Conservation (phyloP, 1,140 invertebrate species). For the Pachyrhynchus sulphureomaculatus region DNA sequence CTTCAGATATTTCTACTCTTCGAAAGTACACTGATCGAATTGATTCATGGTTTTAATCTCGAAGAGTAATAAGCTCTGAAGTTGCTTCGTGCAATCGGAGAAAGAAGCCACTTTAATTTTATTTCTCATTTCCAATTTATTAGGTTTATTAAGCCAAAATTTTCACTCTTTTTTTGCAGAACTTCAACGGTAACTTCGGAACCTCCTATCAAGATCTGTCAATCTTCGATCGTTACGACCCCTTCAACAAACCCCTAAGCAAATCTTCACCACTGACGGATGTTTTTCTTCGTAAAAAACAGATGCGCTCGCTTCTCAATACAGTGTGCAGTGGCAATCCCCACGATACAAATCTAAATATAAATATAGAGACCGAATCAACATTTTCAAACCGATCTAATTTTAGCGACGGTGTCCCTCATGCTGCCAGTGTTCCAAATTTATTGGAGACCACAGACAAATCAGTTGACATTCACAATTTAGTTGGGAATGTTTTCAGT, state of each 20-base stretch:
- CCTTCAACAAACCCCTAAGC: conserved; percentile 15
- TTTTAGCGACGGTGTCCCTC: conserved; percentile 43
- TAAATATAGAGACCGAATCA: conserved; percentile 48
- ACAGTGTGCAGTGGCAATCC: neutral
- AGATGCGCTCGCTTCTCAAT: conserved; percentile 14
- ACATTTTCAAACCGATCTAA: conserved; percentile 37
- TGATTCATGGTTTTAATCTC: no score
- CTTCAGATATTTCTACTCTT: no score
- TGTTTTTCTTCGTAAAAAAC: conserved; percentile 39
- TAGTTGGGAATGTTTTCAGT: conserved; percentile 52
- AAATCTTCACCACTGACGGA: conserved; percentile 41
- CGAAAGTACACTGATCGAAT: no score
- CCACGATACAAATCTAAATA: conserved; percentile 7
- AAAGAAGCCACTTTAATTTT: no score
- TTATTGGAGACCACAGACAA: conserved; percentile 35
- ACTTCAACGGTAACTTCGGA: conserved; percentile 45
- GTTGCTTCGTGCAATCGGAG: no score
- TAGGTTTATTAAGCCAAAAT: no score
- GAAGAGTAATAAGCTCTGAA: no score
- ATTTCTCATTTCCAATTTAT: no score
- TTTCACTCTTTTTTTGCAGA: conserved; percentile 29
- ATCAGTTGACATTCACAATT: conserved; percentile 23
- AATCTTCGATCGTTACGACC: conserved; percentile 40
- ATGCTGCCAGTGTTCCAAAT: conserved; percentile 51
- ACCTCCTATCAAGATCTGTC: conserved; percentile 48